Conservation (phyloP, 1,140 invertebrate species). For the Rhyacophila brunnea region DNA sequence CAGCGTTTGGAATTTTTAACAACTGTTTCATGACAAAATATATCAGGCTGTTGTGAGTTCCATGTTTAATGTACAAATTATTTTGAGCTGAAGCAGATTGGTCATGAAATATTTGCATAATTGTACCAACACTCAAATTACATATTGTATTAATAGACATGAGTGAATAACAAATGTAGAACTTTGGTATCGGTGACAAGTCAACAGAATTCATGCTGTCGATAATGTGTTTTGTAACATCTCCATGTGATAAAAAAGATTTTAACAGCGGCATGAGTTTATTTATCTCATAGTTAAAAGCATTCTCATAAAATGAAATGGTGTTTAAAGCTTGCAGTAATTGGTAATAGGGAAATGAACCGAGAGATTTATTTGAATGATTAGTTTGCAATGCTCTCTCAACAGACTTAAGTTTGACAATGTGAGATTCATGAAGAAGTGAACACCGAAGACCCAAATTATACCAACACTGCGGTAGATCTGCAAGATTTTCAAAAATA, state of each 20-base stretch:
- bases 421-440: constrained; percentile 22
- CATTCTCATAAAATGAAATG: constrained; percentile 28
- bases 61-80: constrained; percentile 20
- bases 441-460: constrained; percentile 31
- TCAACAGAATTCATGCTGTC: constrained; percentile 1
- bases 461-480: constrained; percentile 38
- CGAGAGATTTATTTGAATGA: not conserved
- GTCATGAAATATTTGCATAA: constrained; percentile 15
- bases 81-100: constrained; percentile 10
- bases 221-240: constrained; percentile 15
- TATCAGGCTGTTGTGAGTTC: constrained; percentile 18
- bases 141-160: constrained; percentile 6
- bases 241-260: constrained; percentile 16
- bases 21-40: constrained; percentile 15
- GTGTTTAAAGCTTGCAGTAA: constrained; percentile 25
- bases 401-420: constrained; percentile 15
- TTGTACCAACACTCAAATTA: constrained; percentile 2
- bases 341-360: constrained; percentile 22
- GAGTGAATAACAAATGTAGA: constrained; percentile 21
- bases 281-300: constrained; percentile 17
- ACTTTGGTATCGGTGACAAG: constrained; percentile 26
- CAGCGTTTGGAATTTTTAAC: not conserved
- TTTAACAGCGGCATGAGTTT: constrained; percentile 11
- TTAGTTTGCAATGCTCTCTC: constrained; percentile 20
- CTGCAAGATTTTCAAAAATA: constrained; percentile 34